phyloP scores from a whole-genome alignment of 2,797 vertebrate species.

The Lutjanus argentimaculatus region DNA sequence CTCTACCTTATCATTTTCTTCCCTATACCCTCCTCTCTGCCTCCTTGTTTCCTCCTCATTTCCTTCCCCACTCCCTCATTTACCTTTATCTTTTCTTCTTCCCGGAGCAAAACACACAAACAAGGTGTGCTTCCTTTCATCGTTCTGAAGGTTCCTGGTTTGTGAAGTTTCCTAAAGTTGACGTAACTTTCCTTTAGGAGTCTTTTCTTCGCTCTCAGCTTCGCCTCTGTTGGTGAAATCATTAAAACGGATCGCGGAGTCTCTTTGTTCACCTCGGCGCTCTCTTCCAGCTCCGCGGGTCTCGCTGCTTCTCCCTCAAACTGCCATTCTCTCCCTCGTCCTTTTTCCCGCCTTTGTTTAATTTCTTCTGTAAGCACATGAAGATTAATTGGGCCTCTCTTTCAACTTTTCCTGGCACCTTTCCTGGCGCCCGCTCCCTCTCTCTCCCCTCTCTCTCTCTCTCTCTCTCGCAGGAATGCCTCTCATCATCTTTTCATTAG shows the following conservation, averaged over 20 bases:
- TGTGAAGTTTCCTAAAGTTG: slow-evolving; percentile 14
- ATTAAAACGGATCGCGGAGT: slow-evolving; percentile 50
- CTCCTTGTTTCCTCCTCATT: too few species aligned
- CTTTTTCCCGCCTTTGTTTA: slow-evolving; percentile 71
- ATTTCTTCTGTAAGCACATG: slow-evolving; percentile 80
- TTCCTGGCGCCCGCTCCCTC: slow-evolving; percentile 36
- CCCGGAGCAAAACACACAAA: slow-evolving; percentile 8
- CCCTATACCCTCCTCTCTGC: too few species aligned
- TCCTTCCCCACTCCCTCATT: too few species aligned
- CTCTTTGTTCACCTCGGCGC: slow-evolving; percentile 58
- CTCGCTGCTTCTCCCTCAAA: slow-evolving; percentile 30
- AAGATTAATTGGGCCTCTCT: slow-evolving; percentile 83
- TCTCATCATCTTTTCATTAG: slow-evolving; percentile 88
- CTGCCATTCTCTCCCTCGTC: slow-evolving; percentile 41
- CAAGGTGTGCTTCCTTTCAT: slow-evolving; percentile 10
- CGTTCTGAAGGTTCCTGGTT: background rate
- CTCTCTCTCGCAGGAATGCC: slow-evolving; percentile 77
- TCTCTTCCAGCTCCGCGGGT: slow-evolving; percentile 31
- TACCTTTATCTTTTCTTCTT: background rate
- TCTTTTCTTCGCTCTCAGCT: slow-evolving; percentile 12
- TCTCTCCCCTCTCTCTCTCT: slow-evolving; percentile 41
- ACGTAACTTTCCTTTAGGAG: slow-evolving; percentile 18
- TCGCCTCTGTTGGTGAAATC: slow-evolving; percentile 31
- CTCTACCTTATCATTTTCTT: too few species aligned
- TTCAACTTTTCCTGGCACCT: slow-evolving; percentile 73